Base-by-base conservation (phyloP, 2,888 invertebrate species). In the Euplagia quadripunctaria region DNA sequence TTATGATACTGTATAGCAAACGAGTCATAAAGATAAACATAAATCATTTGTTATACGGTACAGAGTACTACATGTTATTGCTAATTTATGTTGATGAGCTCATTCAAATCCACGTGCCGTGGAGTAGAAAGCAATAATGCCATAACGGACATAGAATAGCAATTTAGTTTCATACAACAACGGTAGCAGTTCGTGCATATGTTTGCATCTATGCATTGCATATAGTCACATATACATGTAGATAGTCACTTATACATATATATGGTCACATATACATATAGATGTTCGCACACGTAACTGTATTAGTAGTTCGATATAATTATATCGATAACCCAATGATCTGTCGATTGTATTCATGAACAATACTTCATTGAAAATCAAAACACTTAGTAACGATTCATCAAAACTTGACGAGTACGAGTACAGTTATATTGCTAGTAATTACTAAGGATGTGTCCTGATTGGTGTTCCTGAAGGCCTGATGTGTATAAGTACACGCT, bases 21-120 rank as follows among this genome's bases (percentile, higher is more conserved):
- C 52, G 51, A 70, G 46, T 52, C 43, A 68, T 69, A 73, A 73
- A 68, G 17, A 68, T 73, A 46, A 46, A 49, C 31, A 58, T 73
- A 72, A 68, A 72, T 69, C 65, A 46, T 69, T 46, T 64, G n/a
- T 31, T 64, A 58, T 64, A 73, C 31, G 68, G 64, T 42, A 65
- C 69, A 71, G 55, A 49, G 55, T 72, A 55, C 63, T 72, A 64
- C 43, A 63, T 63, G n/a, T 73, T 68, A 69, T 69, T 46, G 73
- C 64, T 73, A 73, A 73, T 73, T 69, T 64, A 69, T 71, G n/a
- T 42, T 71, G 67, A 71, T 71, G 67, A 67, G 49, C 49, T 41
- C 43, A 71, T 71, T 67, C 49, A 42, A 58, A 49, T 16, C 49
- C 46, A 55, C 42, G 61, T 51, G 65, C n/a, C 41, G 17, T 55